Base-by-base conservation (phyloP, 2,797 vertebrate species). In the Loris lydekkerianus region DNA sequence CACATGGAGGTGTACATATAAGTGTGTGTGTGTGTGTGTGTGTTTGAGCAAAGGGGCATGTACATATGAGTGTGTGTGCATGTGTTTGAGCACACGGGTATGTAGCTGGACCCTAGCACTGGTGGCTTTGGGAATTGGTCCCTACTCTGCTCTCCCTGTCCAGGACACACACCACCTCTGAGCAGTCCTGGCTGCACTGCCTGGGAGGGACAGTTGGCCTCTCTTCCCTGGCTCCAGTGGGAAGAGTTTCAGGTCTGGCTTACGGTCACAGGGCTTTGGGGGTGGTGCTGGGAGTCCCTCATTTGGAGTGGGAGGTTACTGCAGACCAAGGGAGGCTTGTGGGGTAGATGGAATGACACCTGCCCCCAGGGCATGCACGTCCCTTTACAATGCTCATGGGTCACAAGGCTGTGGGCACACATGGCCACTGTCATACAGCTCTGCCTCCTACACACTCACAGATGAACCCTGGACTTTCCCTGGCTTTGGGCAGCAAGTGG, bases 131-230 rank as follows among this genome's bases (percentile, higher is more conserved):
- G 72, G 27, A 8, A 29, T 60, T 37, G 18, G 7, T 31, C 14
- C 25, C n/a, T 15, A 13, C 11, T 1, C 14, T 7, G 5, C 60
- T 40, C 13, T 10, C 77, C 37, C 10, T 53, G 21, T 29, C 11
- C 20, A 9, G 21, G 5, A 13, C 0, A 1, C 23, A 17, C 1
- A 0, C 13, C 0, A 5, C 34, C 56, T 73, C 15, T n/a, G 2
- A 65, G 58, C 10, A 1, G 7, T 37, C 27, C 80, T 4, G n/a
- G 49, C 31, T 1, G 1, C 34, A 61, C 25, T 31, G 56, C 40
- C 77, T 5, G 14, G 13, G 53, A 53, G 29, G 34, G 61, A 65
- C 0, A 0, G 20, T 7, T 0, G 5, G 1, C 53, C 10, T 63
- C 23, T 86, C 27, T 70, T 80, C 37, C 23, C 61, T 7, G 10